Evolutionary conservation across 2,797 vertebrate species (phyloP).

Genomic region (Sebastes matsubarae): DNA sequence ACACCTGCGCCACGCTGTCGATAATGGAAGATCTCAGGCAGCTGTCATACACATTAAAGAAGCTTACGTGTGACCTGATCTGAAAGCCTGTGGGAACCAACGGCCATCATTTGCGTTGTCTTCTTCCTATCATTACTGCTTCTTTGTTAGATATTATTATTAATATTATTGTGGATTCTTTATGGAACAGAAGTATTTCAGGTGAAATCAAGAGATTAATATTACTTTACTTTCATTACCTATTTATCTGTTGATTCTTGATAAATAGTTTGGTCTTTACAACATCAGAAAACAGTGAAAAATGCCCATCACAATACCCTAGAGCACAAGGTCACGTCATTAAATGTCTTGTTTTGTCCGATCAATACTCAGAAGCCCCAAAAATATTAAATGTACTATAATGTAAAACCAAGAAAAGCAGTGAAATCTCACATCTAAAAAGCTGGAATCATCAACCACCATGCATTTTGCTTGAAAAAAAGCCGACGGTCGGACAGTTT

Average conservation of each 20-base stretch:
- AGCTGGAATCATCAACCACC: too few relatives aligned
- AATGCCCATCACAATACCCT: background rate
- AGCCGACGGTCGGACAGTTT: too few relatives aligned
- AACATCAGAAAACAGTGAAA: too few relatives aligned
- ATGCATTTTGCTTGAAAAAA: too few relatives aligned
- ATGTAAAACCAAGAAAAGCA: background rate
- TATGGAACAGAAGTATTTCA: background rate
- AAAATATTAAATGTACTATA: background rate
- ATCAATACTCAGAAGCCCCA: too few relatives aligned
- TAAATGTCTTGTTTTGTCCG: too few relatives aligned
- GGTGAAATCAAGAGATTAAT: background rate
- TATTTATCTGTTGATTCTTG: background rate
- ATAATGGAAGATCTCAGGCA: constrained; percentile 53
- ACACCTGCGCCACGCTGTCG: constrained; percentile 70
- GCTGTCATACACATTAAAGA: constrained; percentile 58
- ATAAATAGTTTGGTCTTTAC: background rate
- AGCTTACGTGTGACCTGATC: constrained; percentile 21
- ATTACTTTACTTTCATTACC: background rate
- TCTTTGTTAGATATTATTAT: background rate
- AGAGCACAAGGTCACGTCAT: background rate
- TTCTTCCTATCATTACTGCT: background rate
- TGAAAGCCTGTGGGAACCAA: background rate
- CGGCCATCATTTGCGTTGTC: background rate
- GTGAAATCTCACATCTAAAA: too few relatives aligned
- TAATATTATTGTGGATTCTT: background rate